These are phyloP conservation scores for Trematocara variabile DNA, from an alignment of 2,113 vertebrate species.

Conservation along the genomic window DNA sequence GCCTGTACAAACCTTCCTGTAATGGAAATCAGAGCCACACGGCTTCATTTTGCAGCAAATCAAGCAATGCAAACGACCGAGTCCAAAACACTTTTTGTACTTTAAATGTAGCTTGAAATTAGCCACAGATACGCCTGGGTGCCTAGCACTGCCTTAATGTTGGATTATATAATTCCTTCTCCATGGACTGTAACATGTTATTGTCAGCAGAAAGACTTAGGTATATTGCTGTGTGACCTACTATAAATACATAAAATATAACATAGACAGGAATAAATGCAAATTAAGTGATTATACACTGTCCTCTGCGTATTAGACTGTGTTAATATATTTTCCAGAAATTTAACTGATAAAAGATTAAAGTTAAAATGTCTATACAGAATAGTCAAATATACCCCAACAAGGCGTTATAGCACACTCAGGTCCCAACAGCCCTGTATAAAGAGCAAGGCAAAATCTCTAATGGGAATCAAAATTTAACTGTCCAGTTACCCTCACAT, in stretches of 20 bases:
- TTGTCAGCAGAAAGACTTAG: neutral
- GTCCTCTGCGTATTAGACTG: neutral
- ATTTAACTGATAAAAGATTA: neutral
- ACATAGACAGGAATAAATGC: neutral
- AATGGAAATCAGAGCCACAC: neutral
- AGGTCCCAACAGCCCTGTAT: neutral
- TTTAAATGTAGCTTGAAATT: neutral
- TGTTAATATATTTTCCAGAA: neutral
- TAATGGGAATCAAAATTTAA: neutral
- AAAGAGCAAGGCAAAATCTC: neutral
- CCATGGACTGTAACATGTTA: neutral
- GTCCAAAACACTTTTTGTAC: neutral
- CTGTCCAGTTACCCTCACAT: neutral
- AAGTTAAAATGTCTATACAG: neutral
- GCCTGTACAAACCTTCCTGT: neutral
- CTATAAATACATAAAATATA: neutral
- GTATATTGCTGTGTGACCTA: neutral
- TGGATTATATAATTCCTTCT: neutral
- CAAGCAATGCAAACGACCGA: neutral
- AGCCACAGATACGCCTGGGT: neutral
- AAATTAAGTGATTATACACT: neutral
- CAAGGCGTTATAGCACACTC: neutral
- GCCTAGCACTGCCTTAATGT: neutral
- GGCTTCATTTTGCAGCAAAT: neutral
- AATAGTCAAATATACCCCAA: neutral